phyloP scores from a whole-genome alignment of 2,797 vertebrate genomes.

The Alectoris magna region DNA sequence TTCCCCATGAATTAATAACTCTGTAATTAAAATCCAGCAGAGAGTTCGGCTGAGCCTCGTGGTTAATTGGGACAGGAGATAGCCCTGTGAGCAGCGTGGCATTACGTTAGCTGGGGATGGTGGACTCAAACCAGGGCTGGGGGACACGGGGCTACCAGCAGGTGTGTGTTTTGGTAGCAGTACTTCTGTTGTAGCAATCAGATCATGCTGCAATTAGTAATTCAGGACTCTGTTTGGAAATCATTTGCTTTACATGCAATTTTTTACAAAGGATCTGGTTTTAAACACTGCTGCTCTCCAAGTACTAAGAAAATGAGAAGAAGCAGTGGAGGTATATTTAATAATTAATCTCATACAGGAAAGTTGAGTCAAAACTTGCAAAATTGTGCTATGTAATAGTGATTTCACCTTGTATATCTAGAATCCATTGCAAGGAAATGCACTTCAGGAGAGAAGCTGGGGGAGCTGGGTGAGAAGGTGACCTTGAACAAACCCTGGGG shows the following conservation, averaged over 20 bases:
- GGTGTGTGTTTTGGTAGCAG: background rate
- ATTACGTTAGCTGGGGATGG: background rate
- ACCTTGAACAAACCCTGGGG: background rate
- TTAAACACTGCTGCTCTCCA: background rate
- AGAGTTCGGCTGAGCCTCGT: conserved; percentile 62
- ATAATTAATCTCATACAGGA: background rate
- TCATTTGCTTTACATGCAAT: background rate
- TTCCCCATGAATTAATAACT: conserved; percentile 72
- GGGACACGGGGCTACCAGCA: background rate
- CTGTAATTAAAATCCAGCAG: conserved; percentile 79
- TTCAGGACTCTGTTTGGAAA: background rate
- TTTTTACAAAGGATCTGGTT: background rate
- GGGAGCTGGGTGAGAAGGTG: background rate
- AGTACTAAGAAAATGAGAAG: background rate
- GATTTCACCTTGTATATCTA: background rate
- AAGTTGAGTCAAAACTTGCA: background rate
- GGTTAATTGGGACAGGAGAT: conserved; percentile 73
- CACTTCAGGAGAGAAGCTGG: background rate
- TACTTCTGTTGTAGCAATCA: background rate
- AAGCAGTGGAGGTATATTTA: background rate
- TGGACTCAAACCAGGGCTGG: background rate
- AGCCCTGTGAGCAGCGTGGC: background rate
- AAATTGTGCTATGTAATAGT: background rate
- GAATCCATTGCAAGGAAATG: background rate
- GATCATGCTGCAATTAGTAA: background rate